A percentile compares a stretch with the other conserved stretches of the same genome.
Conservation (phyloP, 1,140 invertebrate species). For the Leptinotarsa lineolata region DNA sequence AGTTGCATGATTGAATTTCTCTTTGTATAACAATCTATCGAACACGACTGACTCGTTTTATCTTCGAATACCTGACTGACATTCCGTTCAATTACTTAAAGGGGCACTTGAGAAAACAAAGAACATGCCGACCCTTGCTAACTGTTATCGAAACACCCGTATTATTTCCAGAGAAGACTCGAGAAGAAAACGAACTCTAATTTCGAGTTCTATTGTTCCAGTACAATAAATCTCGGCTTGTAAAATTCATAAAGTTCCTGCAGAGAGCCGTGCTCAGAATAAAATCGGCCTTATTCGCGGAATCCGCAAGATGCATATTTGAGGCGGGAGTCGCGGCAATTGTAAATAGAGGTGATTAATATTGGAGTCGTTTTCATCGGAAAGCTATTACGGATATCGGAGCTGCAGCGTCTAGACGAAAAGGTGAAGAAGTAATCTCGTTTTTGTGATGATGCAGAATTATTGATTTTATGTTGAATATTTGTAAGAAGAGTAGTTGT, state of each 20-base stretch:
- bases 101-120: background rate
- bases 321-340: background rate
- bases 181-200: background rate
- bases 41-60: no score
- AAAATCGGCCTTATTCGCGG: background rate
- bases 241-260: slow-evolving; percentile 8
- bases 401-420: background rate
- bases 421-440: no score
- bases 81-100: background rate
- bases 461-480: no score
- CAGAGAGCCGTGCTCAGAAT: background rate
- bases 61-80: no score
- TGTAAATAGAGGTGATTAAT: background rate
- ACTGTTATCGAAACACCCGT: background rate
- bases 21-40: no score
- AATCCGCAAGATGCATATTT: background rate
- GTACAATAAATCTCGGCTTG: background rate
- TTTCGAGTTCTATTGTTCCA: background rate
- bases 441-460: no score
- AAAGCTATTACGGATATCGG: background rate
- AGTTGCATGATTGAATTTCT: no score
- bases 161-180: background rate
- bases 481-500: no score
- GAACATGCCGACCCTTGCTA: background rate
- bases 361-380: background rate